Evolutionary conservation across 2,113 vertebrate species (phyloP), one percentile per base, ranked within the genome.

Genomic region (Albula goreensis): DNA sequence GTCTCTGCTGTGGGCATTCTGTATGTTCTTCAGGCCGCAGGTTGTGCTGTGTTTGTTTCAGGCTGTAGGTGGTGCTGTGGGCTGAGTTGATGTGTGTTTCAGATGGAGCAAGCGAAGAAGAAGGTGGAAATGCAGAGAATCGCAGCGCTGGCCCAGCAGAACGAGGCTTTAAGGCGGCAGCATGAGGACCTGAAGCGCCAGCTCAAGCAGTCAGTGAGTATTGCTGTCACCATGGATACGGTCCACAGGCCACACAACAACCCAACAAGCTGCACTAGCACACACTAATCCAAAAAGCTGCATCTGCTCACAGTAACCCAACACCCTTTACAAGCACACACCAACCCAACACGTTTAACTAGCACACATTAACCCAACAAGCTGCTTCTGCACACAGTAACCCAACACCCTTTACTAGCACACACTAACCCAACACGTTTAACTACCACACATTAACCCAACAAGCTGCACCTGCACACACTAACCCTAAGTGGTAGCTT

Each of bases 91-190:
- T 70, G 6, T 78, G 31, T 60, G 57, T 85, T 31, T 57, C 79
- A 93, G 91, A 60, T 57, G 4, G 90, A 90, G 70, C 89, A 91
- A 19, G 84, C 87, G 5, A 78, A 19, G 85, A 90, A 41, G 81
- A 86, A 17, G 6, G 81, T 56, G 19, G 82, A 87, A 48, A 87
- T 87, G 1, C 50, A 51, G 77, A 87, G 89, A 49, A 83, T 86
- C n/a, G 15, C 74, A 48, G 7, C 41, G 0, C 31, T 88, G 60
- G 2, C 12, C 22, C 22, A 3, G 10, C 25, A 86, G 53, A 88
- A 89, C 0, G 50, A 88, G 6, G 19, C 50, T 17, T 78, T 90
- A 6, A 51, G 50, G 53, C 85, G 80, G 85, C 78, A 85, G 60
- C 84, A 87, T 50, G 52, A 70, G 56, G 66, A 0, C 10, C 87